Conservation (phyloP, 2,797 vertebrate species). For the Tauraco hartlaubi region DNA sequence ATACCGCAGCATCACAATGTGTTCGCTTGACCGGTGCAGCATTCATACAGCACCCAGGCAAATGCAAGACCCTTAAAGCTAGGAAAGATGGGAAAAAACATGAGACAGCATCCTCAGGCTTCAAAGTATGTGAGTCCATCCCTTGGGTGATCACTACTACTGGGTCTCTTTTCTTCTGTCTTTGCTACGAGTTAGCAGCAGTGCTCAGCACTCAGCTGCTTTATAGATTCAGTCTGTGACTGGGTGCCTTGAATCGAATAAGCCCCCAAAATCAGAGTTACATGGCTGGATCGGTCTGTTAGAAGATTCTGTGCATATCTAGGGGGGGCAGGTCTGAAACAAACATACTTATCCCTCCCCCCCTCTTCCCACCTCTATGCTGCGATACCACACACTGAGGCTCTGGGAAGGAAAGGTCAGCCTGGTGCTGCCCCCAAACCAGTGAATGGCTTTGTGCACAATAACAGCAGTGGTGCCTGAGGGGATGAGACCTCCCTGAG, state of each 20-base stretch:
- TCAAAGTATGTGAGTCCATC: not conserved
- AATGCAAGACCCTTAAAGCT: not conserved
- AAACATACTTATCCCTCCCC: not conserved
- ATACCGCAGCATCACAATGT: not conserved
- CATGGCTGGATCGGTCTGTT: not conserved
- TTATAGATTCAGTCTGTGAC: not conserved
- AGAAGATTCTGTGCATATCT: not conserved
- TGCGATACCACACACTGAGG: not conserved
- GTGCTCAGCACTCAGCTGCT: not conserved
- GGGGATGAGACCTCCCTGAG: not conserved
- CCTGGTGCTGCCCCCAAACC: constrained; percentile 14
- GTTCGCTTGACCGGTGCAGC: not conserved
- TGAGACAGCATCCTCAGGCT: not conserved
- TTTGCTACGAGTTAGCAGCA: not conserved
- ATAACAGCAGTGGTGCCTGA: not conserved
- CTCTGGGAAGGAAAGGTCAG: constrained; percentile 54
- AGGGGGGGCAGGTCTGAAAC: not conserved
- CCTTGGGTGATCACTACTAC: too few species aligned
- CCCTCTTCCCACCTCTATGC: not conserved
- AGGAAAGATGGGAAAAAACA: not conserved
- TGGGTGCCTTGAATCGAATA: not conserved
- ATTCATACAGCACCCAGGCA: not conserved
- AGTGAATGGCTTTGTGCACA: not conserved
- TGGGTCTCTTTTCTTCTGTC: not conserved
- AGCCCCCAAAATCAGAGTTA: not conserved